Base-by-base conservation (phyloP, 1,140 invertebrate genomes). In the Heliconius eleuchia region DNA sequence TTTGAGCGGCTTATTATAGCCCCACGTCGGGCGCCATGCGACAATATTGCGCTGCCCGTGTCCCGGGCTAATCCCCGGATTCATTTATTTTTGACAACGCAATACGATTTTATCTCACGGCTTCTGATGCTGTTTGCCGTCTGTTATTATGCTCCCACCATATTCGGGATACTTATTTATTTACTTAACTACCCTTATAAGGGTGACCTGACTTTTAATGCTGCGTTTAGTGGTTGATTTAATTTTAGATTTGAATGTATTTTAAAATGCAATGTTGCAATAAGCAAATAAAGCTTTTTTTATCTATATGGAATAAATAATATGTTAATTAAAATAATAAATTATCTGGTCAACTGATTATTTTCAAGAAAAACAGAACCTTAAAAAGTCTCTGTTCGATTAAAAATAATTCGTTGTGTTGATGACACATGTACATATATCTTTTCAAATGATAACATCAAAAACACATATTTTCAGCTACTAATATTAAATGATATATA, bases 11-110 rank as follows among this genome's bases (percentile, higher is more conserved):
- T 92, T 92, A 92, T 87, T 85, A 83, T 80, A 80, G 87, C 86
- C 89, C 89, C 88, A 88, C 91, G 87, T 81, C 86, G 90, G 89
- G 89, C 89, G 89, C 88, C 86, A 85, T 66, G 83, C 85, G 86
- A 92, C 91, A 92, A 92, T 93, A 93, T 93, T 93, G 92, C 92
- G 86, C 83, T 86, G 85, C 86, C 88, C 89, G 89, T 92, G 90
- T 91, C 90, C 88, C 90, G 87, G 85, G 88, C 92, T 94, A 94
- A 94, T 94, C 92, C 91, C 85, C 83, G 90, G 91, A 94, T 94
- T 94, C 92, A 94, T 94, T 94, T 94, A 94, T 94, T 94, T 94
- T 94, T 94, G 92, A 94, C 92, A 94, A 94, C 92, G 92, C 92
- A 92, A 94, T 94, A 93, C 92, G 92, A 94, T 94, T 94, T 93